Base-by-base conservation (phyloP, 1,140 invertebrate species). In the Rhyacophila brunnea region DNA sequence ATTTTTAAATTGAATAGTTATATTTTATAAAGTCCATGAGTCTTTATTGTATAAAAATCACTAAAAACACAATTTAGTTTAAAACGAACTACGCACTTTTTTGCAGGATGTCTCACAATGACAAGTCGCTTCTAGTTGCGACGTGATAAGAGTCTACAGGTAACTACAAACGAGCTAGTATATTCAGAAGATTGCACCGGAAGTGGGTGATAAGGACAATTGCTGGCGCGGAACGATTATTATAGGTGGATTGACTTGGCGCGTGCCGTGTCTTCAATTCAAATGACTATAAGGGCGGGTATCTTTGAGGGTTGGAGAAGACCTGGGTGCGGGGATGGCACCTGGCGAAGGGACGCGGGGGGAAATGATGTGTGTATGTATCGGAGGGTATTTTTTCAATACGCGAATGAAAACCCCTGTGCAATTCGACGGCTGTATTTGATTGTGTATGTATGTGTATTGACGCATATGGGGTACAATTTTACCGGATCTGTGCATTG, bases 161-260 rank as follows among this genome's bases (percentile, higher is more conserved):
- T 3, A 9, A 28, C 23, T 28, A 28, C 23, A 28, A 28, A 28
- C 23, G 23, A 3, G 23, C 9, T 28, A 28, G 23, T 28, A 5
- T 28, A 28, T 28, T 28, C 23, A 9, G 9, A 28, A 9, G 23
- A 28, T 28, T 28, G 23, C 15, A n/a, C 53, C 53, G 53, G 48
- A 46, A 56, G 60, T 19, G 11, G 38, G 3, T 55, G 57, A 60
- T 58, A 57, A 60, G 17, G 52, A 52, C 15, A 28, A 45, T 47
- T 42, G 36, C 15, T 53, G 52, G 46, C 40, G 54, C 61, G 55
- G 47, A 48, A 52, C 47, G 43, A 43, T 36, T 45, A 43, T 36
- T 45, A 55, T 55, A 55, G 52, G 45, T 46, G 61, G 56, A 60
- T 60, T 58, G 62, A 60, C 62, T 64, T 60, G 62, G 62, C 62